Percentiles rank a stretch among this genome's conserved stretches.
Conservation (phyloP, 2,797 vertebrate species). For the Toxotes lorentzi region DNA sequence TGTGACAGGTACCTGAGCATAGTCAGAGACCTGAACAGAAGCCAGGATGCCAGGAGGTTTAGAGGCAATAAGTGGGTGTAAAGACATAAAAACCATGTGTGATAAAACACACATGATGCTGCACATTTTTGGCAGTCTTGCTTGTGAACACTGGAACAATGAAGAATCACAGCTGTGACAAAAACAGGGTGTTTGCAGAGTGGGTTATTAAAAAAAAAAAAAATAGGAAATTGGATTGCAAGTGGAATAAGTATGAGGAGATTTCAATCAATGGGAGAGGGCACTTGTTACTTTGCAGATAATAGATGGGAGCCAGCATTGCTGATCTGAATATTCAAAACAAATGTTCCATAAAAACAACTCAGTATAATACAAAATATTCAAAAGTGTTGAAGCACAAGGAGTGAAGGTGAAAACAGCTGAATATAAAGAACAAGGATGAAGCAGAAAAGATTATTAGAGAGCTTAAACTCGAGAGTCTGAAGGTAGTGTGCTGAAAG, state of each 20-base stretch:
- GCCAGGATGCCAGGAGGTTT: no score
- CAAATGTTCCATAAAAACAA: neutral
- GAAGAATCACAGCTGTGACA: neutral
- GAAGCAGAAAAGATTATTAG: neutral
- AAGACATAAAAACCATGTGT: no score
- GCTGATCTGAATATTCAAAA: neutral
- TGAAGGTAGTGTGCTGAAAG: neutral
- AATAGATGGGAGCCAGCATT: neutral
- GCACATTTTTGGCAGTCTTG: neutral
- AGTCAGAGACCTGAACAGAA: no score
- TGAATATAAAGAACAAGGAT: neutral
- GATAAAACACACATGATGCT: neutral
- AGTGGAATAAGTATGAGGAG: neutral
- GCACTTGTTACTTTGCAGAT: neutral
- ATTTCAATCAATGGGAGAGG: neutral
- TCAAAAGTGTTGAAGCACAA: neutral
- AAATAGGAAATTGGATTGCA: neutral
- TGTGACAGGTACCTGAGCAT: no score
- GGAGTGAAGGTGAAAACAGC: neutral
- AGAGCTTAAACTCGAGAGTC: neutral
- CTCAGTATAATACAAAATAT: neutral
- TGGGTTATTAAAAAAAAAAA: neutral
- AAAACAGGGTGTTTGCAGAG: neutral
- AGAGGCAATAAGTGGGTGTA: no score
- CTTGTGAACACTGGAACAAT: neutral